Conservation (phyloP, 2,797 vertebrate species). For the Acestrorhynchus altus region DNA sequence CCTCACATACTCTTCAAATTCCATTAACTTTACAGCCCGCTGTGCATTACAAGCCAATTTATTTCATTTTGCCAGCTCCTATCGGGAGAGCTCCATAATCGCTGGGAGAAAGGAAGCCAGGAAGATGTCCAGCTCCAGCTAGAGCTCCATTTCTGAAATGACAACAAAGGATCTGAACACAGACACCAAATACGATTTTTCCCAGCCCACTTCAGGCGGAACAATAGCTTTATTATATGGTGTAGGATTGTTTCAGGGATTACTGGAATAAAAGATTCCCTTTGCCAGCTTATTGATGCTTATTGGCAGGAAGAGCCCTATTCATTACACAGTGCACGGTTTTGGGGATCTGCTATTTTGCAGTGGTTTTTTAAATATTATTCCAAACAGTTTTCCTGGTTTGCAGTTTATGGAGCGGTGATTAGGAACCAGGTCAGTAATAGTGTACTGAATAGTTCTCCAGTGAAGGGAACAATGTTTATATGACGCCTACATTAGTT, state of each 20-base stretch:
- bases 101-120: constrained; percentile 31
- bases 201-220: constrained; percentile 27
- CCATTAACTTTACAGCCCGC: constrained; percentile 54
- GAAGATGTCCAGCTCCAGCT: constrained; percentile 35
- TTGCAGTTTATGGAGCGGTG: no score
- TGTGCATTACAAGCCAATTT: constrained; percentile 59
- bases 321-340: background rate
- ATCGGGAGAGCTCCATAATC: constrained; percentile 51
- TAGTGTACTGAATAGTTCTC: no score
- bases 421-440: no score
- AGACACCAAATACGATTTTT: constrained; percentile 2
- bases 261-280: constrained; percentile 1
- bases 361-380: no score
- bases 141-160: constrained; percentile 19
- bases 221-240: constrained; percentile 10
- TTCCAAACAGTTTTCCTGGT: no score
- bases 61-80: constrained; percentile 51
- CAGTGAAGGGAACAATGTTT: no score
- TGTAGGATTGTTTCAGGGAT: constrained; percentile 1
- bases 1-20: constrained; percentile 60
- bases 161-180: constrained; percentile 55
- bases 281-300: background rate
- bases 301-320: background rate
- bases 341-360: background rate
- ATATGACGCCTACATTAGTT: no score